Conservation (phyloP, 2,888 invertebrate genomes). For the Apotomis capreana region DNA sequence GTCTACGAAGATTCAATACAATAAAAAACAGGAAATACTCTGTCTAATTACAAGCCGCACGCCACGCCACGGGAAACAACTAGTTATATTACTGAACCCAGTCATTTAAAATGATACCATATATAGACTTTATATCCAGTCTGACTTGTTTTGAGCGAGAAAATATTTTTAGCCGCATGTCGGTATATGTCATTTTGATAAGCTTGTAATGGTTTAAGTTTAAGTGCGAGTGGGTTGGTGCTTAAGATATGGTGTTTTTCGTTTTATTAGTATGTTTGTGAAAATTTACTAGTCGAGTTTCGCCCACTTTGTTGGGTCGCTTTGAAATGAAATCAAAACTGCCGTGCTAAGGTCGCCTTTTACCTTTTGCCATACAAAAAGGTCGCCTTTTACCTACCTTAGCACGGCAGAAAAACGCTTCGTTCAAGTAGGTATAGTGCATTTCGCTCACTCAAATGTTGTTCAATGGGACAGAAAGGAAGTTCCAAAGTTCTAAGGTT, state of each 20-base stretch:
- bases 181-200: constrained; percentile 34
- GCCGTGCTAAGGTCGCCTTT: too few relatives aligned
- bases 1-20: neutral
- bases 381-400: too few relatives aligned
- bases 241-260: constrained; percentile 24
- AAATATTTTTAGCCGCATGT: constrained; percentile 25
- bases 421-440: too few relatives aligned
- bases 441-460: too few relatives aligned
- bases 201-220: constrained; percentile 17
- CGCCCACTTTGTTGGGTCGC: neutral
- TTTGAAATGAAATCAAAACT: too few relatives aligned
- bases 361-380: too few relatives aligned
- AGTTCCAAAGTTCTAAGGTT: neutral
- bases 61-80: constrained; percentile 24
- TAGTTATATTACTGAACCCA: constrained; percentile 21
- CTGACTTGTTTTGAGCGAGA: constrained; percentile 4
- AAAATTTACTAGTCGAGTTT: neutral
- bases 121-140: neutral
- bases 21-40: constrained; percentile 18
- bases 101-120: constrained; percentile 19
- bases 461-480: too few relatives aligned
- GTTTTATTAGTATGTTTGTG: constrained; percentile 7
- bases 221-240: constrained; percentile 25
- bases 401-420: too few relatives aligned
- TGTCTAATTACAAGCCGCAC: constrained; percentile 22